phyloP scores from a whole-genome alignment of 2,888 invertebrate species.

The Eilema depressum region DNA sequence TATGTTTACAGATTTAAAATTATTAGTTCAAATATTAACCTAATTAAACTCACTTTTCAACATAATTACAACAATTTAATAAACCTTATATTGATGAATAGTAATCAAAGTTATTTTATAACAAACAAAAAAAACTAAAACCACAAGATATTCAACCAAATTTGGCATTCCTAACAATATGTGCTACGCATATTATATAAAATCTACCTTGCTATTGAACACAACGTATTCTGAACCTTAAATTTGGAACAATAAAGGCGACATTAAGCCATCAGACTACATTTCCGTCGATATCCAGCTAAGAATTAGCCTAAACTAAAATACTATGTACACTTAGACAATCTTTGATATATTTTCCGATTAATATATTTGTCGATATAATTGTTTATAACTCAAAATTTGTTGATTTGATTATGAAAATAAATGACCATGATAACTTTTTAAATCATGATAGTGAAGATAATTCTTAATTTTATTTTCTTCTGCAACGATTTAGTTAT shows the following conservation, averaged over 20 bases:
- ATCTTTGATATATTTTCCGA: slow-evolving; percentile 35
- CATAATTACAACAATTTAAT: no score
- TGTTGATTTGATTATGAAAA: background rate
- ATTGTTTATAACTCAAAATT: slow-evolving; percentile 16
- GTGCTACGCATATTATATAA: slow-evolving; percentile 18
- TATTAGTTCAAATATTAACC: no score
- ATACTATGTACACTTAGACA: slow-evolving; percentile 44
- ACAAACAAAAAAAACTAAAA: background rate
- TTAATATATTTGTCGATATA: slow-evolving; percentile 17
- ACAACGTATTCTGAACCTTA: slow-evolving; percentile 37
- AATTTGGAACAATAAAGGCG: slow-evolving; percentile 33
- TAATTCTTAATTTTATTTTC: no score
- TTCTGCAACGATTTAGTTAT: no score
- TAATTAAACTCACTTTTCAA: no score
- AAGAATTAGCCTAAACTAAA: slow-evolving; percentile 11
- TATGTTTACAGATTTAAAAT: no score
- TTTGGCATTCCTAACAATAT: slow-evolving; percentile 47
- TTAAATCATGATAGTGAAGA: no score
- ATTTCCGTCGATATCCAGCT: slow-evolving; percentile 7
- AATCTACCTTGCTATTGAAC: slow-evolving; percentile 26
- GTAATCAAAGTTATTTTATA: background rate
- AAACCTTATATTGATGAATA: no score
- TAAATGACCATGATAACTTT: no score
- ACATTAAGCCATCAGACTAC: slow-evolving; percentile 27
- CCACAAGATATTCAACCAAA: slow-evolving; percentile 20